Percentiles rank a stretch among this genome's conserved stretches.
These are phyloP conservation scores for Bombylius discolor DNA, from an alignment of 2,888 invertebrate genomes.

Conservation along the genomic window DNA sequence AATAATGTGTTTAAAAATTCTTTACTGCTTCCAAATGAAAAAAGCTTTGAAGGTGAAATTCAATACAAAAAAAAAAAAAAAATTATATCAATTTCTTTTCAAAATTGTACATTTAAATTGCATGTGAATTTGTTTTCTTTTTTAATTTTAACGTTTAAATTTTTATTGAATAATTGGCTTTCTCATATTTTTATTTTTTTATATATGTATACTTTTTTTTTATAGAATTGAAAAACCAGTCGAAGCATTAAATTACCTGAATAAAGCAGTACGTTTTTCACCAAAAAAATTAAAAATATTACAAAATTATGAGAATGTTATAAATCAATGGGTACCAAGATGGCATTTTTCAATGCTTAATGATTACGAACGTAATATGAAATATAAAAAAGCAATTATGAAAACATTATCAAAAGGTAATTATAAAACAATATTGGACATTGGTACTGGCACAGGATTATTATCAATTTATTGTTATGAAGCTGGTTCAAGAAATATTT, in stretches of 20 bases:
- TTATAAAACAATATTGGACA: conserved; percentile 49
- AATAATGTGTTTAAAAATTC: too few relatives aligned
- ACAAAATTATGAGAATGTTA: conserved; percentile 37
- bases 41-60: too few relatives aligned
- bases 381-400: conserved; percentile 50
- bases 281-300: conserved; percentile 9
- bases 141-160: background rate
- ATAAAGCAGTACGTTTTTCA: conserved; percentile 9
- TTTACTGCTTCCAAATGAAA: too few relatives aligned
- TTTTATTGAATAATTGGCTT: too few relatives aligned
- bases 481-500: conserved; percentile 42
- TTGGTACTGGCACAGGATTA: conserved; percentile 67
- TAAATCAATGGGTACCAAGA: conserved; percentile 54
- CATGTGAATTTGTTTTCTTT: too few relatives aligned
- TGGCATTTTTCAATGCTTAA: conserved; percentile 81
- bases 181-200: too few relatives aligned
- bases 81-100: too few relatives aligned
- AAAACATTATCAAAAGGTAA: conserved; percentile 39
- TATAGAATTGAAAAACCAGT: conserved; percentile 14
- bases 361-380: conserved; percentile 52
- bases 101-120: too few relatives aligned
- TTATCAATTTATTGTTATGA: conserved; percentile 53
- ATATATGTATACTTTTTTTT: background rate
- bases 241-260: conserved; percentile 13
- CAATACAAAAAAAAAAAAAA: too few relatives aligned